Evolutionary conservation across 2,888 invertebrate species (phyloP), one percentile per base, ranked within the genome.

Genomic region (Platynereis dumerilii): DNA sequence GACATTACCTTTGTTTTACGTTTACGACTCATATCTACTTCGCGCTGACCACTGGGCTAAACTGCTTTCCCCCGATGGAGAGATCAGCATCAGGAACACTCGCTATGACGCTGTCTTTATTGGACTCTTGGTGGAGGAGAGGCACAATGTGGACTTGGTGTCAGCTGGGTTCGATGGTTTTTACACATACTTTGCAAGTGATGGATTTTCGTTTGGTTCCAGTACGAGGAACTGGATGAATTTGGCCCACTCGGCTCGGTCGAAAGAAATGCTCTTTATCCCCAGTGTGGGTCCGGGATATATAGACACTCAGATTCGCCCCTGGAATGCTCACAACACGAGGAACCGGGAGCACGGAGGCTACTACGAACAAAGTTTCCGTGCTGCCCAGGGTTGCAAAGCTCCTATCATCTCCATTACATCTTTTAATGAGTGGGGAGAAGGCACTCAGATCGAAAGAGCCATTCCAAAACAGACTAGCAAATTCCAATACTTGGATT

Each of bases 401-500:
- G 87, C 88, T 12, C 84, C 85, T 61, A 86, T 88, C 60, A 83
- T 91, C 20, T 88, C 88, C 12, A 88, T 91, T 64, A 90, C 90
- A 48, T 90, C 90, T 65, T 91, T 90, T 77, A 91, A 91, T 78
- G 90, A 91, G 77, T 91, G 91, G 90, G 89, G 89, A 72, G 90
- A 90, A 80, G 91, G 91, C 3, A 90, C 90, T 12, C 91, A 91
- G 83, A 90, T 91, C 63, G 91, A 91, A 79, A 89, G 90, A 48
- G 90, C 89, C 0, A 80, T 86, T 22, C 74, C 76, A 1, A 86
- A 86, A 65, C 78, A 76, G 29, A 79, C 77, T 56, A 75, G 79
- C 17, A 78, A 78, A 24, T 86, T 83, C 72, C 82, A 81, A 0
- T 89, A 88, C 75, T 76, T 86, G 34, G 88, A 90, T 75, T 90